Conservation (phyloP, 2,888 invertebrate genomes). For the Nomada fucata region DNA sequence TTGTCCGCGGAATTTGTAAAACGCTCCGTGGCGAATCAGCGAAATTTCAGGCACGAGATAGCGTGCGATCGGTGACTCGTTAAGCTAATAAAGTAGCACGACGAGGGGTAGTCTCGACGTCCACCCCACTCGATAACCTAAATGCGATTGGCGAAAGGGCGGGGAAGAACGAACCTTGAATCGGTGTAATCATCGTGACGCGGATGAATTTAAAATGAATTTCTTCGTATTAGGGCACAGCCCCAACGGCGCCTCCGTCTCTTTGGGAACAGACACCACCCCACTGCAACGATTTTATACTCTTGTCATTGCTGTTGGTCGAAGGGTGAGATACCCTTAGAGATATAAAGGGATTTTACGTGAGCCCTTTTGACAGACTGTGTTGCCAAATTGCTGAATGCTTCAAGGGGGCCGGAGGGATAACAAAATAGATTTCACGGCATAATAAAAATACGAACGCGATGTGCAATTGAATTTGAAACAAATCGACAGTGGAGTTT, state of each 20-base stretch:
- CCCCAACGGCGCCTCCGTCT: constrained; percentile 11
- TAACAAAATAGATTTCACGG: neutral
- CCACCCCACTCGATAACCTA: constrained; percentile 24
- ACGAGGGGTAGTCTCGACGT: constrained; percentile 28
- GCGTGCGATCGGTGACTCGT: constrained; percentile 59
- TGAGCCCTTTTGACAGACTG: neutral
- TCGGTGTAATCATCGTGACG: constrained; percentile 57
- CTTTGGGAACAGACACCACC: constrained; percentile 20
- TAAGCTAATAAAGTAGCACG: constrained; percentile 63
- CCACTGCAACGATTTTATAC: constrained; percentile 19
- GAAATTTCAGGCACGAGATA: constrained; percentile 41
- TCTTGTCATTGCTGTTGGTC: constrained; percentile 19
- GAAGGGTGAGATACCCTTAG: neutral
- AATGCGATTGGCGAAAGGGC: constrained; percentile 38
- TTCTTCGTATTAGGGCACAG: constrained; percentile 35
- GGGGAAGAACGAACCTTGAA: constrained; percentile 6
- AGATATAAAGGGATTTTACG: neutral
- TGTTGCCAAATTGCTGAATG: neutral
- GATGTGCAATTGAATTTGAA: no score
- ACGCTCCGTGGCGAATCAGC: constrained; percentile 51
- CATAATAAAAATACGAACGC: no score
- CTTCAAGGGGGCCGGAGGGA: neutral
- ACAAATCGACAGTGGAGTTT: no score
- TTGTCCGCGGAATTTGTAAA: constrained; percentile 21
- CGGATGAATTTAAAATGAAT: constrained; percentile 54